These are phyloP conservation scores for Carassius carassius DNA, from an alignment of 2,113 vertebrate genomes.

Conservation along the genomic window DNA sequence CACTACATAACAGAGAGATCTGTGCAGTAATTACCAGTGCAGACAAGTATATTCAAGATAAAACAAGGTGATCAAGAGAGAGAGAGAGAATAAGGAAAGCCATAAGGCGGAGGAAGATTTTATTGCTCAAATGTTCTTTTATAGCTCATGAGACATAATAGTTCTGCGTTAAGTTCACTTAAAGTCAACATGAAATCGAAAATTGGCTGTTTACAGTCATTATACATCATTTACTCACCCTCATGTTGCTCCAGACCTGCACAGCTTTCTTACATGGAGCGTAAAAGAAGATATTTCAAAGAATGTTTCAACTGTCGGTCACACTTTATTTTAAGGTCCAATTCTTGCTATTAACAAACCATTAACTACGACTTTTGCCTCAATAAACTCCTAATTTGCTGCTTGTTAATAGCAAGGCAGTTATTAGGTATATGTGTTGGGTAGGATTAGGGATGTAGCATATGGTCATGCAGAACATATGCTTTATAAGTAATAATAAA, in stretches of 20 bases:
- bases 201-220: background rate
- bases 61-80: constrained; percentile 22
- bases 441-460: no score
- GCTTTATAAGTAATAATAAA: no score
- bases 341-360: no score
- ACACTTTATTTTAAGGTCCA: no score
- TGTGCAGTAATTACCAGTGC: constrained; percentile 34
- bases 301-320: background rate
- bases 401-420: no score
- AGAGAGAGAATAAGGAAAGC: background rate
- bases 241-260: background rate
- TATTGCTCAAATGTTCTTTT: constrained; percentile 12
- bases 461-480: no score
- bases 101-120: background rate
- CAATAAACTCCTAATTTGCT: no score
- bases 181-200: constrained; percentile 2
- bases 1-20: constrained; percentile 47
- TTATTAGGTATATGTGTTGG: no score
- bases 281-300: background rate
- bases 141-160: background rate
- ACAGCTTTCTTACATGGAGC: background rate
- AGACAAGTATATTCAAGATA: constrained; percentile 39
- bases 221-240: background rate
- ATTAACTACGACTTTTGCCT: no score
- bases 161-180: background rate